phyloP scores from a whole-genome alignment of 2,113 vertebrate genomes.

The Phoxinus phoxinus region DNA sequence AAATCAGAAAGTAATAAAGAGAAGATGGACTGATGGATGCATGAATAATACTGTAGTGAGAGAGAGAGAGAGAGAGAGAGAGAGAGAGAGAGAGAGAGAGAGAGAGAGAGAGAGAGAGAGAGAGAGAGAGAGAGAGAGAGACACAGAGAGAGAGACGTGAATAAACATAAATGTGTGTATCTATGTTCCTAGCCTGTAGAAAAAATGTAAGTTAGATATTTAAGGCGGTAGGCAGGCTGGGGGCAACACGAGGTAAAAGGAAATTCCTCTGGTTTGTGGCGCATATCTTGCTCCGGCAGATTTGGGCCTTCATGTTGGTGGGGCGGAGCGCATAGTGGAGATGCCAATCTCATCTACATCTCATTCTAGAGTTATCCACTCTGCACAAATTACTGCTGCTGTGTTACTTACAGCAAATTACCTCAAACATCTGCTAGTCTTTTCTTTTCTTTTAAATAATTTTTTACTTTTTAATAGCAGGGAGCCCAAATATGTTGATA shows the following conservation, averaged over 20 bases:
- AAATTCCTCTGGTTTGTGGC: conserved; percentile 75
- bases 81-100: too few species aligned
- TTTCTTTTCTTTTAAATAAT: neutral
- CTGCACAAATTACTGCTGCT: conserved; percentile 10
- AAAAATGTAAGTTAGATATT: too few species aligned
- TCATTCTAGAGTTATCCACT: conserved; percentile 16
- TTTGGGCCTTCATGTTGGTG: conserved; percentile 58
- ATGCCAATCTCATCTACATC: conserved; percentile 26
- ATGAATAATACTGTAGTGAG: neutral
- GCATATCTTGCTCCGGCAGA: conserved; percentile 68
- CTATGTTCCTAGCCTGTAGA: neutral
- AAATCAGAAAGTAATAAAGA: neutral
- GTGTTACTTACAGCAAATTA: conserved; percentile 32
- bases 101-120: too few species aligned
- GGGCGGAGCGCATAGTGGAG: conserved; percentile 55
- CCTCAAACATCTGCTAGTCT: neutral
- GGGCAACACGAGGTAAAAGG: conserved; percentile 71
- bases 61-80: too few species aligned
- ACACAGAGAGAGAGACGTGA: too few species aligned
- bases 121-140: too few species aligned
- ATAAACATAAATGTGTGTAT: neutral
- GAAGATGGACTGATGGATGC: neutral
- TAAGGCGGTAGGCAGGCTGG: conserved; percentile 51
- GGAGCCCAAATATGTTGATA: neutral
- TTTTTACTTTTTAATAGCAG: neutral